Base-by-base conservation (phyloP, 2,888 invertebrate genomes). In the Aquatica leii region DNA sequence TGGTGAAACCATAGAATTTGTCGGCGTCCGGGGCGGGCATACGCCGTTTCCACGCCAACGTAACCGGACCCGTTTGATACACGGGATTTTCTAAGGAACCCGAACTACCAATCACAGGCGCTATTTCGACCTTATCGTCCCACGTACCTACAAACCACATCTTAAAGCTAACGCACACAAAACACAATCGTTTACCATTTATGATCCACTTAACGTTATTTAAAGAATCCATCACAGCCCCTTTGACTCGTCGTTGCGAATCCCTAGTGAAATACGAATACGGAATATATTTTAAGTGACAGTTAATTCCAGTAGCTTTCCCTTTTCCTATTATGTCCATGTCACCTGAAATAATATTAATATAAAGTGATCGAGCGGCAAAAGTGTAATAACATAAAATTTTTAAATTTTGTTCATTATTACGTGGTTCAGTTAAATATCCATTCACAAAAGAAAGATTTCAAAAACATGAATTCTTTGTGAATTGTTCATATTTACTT, bases 211-310 rank as follows among this genome's bases (percentile, higher is more conserved):
- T 82, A 41, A 90, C 93, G 82, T 90, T 90, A 67, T 90, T 89
- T 40, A 84, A 83, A 0, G 86, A 85, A 78, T 92, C 88, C 86
- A 91, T 89, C 43, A 93, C 88, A 63, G 91, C 88, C 17, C 93
- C 93, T 72, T 92, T 91, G 62, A 96, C 95, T 81, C 94, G 91
- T 63, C 98, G 85, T 78, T 98, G 98, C 71, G 92, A 90, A 79
- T 99, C 98, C 76, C 97, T 89, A 69, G 97, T 94, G 84, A 99
- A 99, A 85, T 99, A 99, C 68, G 97, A 97, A 83, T 99, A 99
- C 17, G 98, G 97, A 78, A 95, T 91, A 84, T 95, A 99, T 83
- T 98, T 98, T 73, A 99, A 87, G 80, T 95, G 94, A 82, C 98
- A 98, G 81, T 94, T 95, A 78, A 96, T 93, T 54, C 96, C 96